A percentile compares a stretch with the other conserved stretches of the same genome.
phyloP scores from a whole-genome alignment of 2,797 vertebrate genomes.

The Crocodylus rhombifer region DNA sequence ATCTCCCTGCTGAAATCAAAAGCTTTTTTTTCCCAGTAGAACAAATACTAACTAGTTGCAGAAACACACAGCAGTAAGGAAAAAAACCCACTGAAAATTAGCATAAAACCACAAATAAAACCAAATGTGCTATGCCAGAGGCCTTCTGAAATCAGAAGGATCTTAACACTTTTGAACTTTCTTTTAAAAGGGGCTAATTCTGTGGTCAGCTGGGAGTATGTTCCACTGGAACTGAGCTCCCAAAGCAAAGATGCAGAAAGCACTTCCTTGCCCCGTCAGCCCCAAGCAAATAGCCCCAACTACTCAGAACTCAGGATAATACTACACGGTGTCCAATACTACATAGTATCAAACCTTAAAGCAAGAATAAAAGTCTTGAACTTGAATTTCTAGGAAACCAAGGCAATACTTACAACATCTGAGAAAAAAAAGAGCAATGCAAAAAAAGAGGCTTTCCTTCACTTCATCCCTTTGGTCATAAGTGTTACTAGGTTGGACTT shows the following conservation, averaged over 20 bases:
- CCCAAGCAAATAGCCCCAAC: accelerated
- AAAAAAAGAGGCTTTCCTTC: background rate
- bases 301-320: background rate
- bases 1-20: background rate
- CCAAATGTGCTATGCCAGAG: background rate
- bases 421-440: accelerated
- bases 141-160: background rate
- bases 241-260: background rate
- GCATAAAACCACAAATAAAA: constrained; percentile 63
- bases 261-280: background rate
- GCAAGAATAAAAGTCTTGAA: background rate
- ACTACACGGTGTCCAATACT: background rate
- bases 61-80: constrained; percentile 39
- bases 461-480: background rate
- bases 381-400: too few relatives aligned
- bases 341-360: background rate
- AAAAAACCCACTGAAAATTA: background rate
- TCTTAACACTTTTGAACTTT: background rate
- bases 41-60: constrained; percentile 48
- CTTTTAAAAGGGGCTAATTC: background rate
- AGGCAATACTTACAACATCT: too few relatives aligned
- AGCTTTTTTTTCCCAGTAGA: background rate
- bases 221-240: background rate
- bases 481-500: background rate
- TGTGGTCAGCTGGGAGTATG: accelerated